These are phyloP conservation scores for Penaeus indicus DNA, from an alignment of 1,140 invertebrate species.

Conservation along the genomic window DNA sequence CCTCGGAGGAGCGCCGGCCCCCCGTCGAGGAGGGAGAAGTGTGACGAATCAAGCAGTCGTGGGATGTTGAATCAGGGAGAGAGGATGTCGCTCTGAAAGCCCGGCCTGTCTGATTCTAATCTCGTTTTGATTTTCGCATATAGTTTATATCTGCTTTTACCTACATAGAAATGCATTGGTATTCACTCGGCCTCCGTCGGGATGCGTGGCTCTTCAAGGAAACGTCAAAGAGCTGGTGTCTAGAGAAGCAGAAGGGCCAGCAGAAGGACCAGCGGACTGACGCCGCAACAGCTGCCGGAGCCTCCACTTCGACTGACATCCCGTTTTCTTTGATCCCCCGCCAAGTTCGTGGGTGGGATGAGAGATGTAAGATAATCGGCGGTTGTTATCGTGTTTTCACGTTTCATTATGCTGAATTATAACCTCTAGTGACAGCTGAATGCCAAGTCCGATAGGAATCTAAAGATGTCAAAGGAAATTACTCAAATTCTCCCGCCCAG, in stretches of 20 bases:
- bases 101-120: neutral
- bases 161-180: too few relatives aligned
- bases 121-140: neutral
- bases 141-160: too few relatives aligned
- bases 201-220: too few relatives aligned
- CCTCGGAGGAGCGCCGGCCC: slow-evolving; percentile 26
- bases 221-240: too few relatives aligned
- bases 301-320: neutral
- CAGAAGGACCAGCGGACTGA: neutral
- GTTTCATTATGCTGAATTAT: slow-evolving; percentile 40
- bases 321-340: slow-evolving; percentile 54
- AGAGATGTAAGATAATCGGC: slow-evolving; percentile 54
- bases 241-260: too few relatives aligned
- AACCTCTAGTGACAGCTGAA: slow-evolving; percentile 37
- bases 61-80: slow-evolving; percentile 40
- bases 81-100: neutral
- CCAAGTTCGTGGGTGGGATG: slow-evolving; percentile 41
- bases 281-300: slow-evolving; percentile 13
- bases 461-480: slow-evolving; percentile 33
- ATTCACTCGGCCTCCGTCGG: too few relatives aligned
- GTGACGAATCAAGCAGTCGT: slow-evolving; percentile 59
- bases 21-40: slow-evolving; percentile 50
- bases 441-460: slow-evolving; percentile 19
- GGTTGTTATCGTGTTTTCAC: slow-evolving; percentile 27
- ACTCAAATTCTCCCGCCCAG: neutral